These are phyloP conservation scores for Ochropacha duplaris DNA, from an alignment of 2,888 invertebrate genomes.

Conservation along the genomic window DNA sequence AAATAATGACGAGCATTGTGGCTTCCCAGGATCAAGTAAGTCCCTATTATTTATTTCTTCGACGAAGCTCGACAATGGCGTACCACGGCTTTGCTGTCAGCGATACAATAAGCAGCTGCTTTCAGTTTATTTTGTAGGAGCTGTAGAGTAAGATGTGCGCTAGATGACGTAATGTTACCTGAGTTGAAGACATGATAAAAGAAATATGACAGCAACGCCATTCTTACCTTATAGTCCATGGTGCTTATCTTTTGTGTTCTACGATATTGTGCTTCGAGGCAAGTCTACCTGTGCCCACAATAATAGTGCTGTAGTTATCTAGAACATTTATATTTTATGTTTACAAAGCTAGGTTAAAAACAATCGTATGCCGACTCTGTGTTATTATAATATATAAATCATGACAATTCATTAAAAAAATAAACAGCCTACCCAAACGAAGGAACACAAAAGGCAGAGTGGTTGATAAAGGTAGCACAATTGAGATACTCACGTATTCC, in stretches of 20 bases:
- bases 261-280: slow-evolving; percentile 36
- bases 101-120: slow-evolving; percentile 75
- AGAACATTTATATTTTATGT: not conserved
- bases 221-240: slow-evolving; percentile 32
- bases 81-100: slow-evolving; percentile 72
- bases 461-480: slow-evolving; percentile 14
- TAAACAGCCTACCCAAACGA: no score
- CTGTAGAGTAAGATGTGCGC: slow-evolving; percentile 57
- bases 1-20: slow-evolving; percentile 76
- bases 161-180: slow-evolving; percentile 66
- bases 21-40: slow-evolving; percentile 71
- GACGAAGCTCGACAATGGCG: slow-evolving; percentile 66
- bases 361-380: no score
- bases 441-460: slow-evolving; percentile 13
- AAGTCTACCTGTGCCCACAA: slow-evolving; percentile 12
- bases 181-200: slow-evolving; percentile 51
- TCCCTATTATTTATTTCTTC: slow-evolving; percentile 76
- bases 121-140: slow-evolving; percentile 62
- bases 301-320: not conserved
- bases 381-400: no score
- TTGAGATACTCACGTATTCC: slow-evolving; percentile 34
- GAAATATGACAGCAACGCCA: slow-evolving; percentile 46
- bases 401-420: not conserved
- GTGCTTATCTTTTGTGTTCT: slow-evolving; percentile 49
- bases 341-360: not conserved